phyloP scores from a whole-genome alignment of 64 coral and sea anemone species.

The Trachythela sp. region DNA sequence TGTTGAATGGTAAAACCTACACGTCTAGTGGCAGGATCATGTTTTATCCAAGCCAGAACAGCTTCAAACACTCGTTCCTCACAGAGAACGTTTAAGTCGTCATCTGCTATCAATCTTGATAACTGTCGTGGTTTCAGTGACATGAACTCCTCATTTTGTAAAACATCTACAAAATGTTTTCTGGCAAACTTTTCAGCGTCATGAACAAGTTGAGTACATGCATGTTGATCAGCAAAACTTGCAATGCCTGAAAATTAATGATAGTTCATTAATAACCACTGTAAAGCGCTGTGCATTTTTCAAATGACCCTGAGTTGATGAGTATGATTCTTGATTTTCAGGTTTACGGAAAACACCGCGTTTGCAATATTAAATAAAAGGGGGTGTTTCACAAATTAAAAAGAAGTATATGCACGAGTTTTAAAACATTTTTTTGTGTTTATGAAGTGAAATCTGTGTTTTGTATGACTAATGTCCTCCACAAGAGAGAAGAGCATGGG shows the following conservation, averaged over 20 bases:
- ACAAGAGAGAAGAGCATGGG: too few relatives aligned
- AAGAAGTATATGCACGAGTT: too few relatives aligned
- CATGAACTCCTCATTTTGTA: conserved; percentile 96
- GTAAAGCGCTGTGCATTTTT: too few relatives aligned
- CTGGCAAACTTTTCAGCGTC: conserved; percentile 71
- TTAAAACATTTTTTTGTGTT: too few relatives aligned
- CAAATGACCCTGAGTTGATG: too few relatives aligned
- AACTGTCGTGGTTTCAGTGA: conserved; percentile 65
- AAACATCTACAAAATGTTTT: conserved; percentile 90
- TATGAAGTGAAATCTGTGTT: too few relatives aligned
- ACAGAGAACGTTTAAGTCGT: conserved; percentile 78
- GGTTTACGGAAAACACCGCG: too few relatives aligned
- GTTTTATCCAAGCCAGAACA: conserved; percentile 90
- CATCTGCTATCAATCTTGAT: conserved; percentile 63
- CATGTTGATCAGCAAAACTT: conserved; percentile 77
- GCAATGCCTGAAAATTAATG: conserved; percentile 73
- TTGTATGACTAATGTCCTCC: too few relatives aligned
- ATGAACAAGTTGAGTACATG: conserved; percentile 63
- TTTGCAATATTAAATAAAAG: too few relatives aligned
- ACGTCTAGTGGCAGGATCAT: conserved; percentile 62
- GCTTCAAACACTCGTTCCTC: conserved; percentile 96
- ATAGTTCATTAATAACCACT: too few relatives aligned
- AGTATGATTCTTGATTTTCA: too few relatives aligned
- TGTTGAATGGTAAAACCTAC: conserved; percentile 16
- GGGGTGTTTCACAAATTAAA: too few relatives aligned